Evolutionary conservation across 2,888 invertebrate species (phyloP), one percentile per base, ranked within the genome.

Genomic region (Ptychoptera contaminata): DNA sequence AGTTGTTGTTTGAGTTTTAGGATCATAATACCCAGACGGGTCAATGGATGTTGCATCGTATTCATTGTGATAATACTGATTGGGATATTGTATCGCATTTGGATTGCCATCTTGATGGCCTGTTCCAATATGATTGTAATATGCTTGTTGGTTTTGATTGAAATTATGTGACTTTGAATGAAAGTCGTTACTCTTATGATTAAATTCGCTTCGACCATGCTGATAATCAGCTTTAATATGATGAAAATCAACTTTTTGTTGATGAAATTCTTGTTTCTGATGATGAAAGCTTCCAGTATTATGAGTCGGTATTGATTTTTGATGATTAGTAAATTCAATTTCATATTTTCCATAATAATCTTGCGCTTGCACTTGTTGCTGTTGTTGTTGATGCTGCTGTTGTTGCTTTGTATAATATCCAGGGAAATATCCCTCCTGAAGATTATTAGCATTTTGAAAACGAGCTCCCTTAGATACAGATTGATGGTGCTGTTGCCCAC

Each of bases 301-400:
- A 23, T 23, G 23, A 7, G 23, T 7, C 3, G 23, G 23, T 23
- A 23, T 29, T 42, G 46, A 39, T 46, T 42, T 36, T 34, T 34
- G 23, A 23, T 23, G 23, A 23, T 23, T 23, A 29, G 52, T 43
- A 42, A 58, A 58, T 53, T 58, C 63, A 49, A 60, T 58, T 38
- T 65, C 65, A 50, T 63, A 65, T 49, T 63, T 65, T 46, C 61
- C 62, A 47, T 63, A 65, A 47, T 62, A 64, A 6, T 64, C 63
- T 44, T 62, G 62, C 14, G 50, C 49, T 45, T 52, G 52, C 11
- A 48, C 40, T 10, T 52, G 52, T 40, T 48, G 53, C 15, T 52
- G 52, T 29, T 51, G 50, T 7, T 50, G 51, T 15, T 52, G 52
- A 11, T 50, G 49, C n/a, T 52, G 48, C 15, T 49, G 49, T 15